phyloP scores from a whole-genome alignment of 2,113 vertebrate species.

The Stictonetta naevosa region DNA sequence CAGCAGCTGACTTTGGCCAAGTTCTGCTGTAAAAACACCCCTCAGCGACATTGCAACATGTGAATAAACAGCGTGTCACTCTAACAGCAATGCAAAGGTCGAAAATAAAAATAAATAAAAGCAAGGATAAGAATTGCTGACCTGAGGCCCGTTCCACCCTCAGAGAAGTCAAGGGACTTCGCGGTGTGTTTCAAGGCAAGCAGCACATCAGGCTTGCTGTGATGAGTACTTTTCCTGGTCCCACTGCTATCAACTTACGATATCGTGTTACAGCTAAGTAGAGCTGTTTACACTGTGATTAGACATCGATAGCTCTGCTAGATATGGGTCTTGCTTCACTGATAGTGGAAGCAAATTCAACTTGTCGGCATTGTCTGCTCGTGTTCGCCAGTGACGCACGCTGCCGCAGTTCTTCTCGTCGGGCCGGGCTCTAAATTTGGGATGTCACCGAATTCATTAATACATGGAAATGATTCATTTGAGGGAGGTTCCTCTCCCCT shows the following conservation, averaged over 20 bases:
- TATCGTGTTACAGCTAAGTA: neutral
- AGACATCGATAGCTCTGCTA: neutral
- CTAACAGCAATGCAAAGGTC: neutral
- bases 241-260: rapidly evolving
- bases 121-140: conserved; percentile 29
- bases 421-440: neutral
- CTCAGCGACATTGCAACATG: neutral
- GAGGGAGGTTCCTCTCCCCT: conserved; percentile 36
- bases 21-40: conserved; percentile 46
- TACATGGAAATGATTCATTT: conserved; percentile 53
- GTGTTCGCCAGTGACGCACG: neutral
- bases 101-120: conserved; percentile 52
- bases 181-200: neutral
- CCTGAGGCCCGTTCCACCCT: neutral
- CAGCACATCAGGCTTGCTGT: neutral
- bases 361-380: neutral
- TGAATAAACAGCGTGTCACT: conserved; percentile 33
- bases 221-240: neutral
- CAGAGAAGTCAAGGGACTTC: neutral
- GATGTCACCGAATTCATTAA: conserved; percentile 28
- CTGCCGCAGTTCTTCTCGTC: neutral
- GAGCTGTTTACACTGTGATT: neutral
- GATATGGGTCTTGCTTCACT: neutral
- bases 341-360: neutral
- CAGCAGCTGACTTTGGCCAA: conserved; percentile 26